Base-by-base conservation (phyloP, 2,888 invertebrate genomes). In the Habroteleia sp. region DNA sequence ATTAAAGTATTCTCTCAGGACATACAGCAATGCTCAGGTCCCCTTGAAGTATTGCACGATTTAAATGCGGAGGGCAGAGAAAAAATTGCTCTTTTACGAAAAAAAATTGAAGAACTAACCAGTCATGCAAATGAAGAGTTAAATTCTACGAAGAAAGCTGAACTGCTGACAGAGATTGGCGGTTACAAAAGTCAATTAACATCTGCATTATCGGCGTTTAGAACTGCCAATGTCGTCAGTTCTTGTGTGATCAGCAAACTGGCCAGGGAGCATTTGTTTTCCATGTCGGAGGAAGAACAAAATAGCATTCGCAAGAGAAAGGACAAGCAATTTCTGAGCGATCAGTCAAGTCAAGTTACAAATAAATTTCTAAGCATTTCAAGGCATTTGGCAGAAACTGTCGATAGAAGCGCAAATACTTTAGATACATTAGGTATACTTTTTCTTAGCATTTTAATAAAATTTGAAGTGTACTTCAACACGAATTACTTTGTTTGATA, bases 351-450 rank as follows among this genome's bases (percentile, higher is more conserved):
- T 80, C 94, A 93, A 86, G 93, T 97, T 0, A 97, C 97, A 0
- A 96, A 97, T 81, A 95, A 94, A 85, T 90, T 97, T 83, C 88
- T 96, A 54, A 93, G 95, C 27, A 94, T 97, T 77, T 96, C 96
- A 77, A 91, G 95, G 77, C 94, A 95, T 84, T 90, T 98, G 79
- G 94, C 96, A 0, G 95, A 95, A 80, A 97, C 97, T 0, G 95
- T 96, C 7, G 93, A 96, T 82, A 92, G 94, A 82, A 97, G 97
- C 89, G 96, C 96, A 46, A 92, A 93, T 44, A 96, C 97, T 0
- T 90, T 97, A 72, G 95, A 96, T 72, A 93, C 92, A 10, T 89
- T 98, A 75, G 89, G 92, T 90, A 85, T n/a, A n/a, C n/a, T n/a
- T n/a, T n/a, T n/a, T n/a, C n/a, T n/a, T n/a, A n/a, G n/a, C n/a